Base-by-base conservation (phyloP, 2,888 invertebrate species). In the Monopis laevigella region DNA sequence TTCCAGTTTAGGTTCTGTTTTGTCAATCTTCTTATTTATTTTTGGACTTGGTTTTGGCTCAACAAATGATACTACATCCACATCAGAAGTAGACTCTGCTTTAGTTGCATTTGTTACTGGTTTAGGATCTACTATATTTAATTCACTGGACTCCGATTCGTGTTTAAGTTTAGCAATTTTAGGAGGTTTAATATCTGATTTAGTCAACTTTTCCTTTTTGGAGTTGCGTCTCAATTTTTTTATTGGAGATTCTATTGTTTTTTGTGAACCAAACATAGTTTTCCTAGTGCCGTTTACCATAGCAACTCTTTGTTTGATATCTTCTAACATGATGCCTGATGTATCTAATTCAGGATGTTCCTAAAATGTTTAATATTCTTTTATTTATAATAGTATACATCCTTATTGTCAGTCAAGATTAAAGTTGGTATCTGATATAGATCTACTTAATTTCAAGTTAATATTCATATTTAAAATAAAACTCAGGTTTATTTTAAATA, bases 311-410 rank as follows among this genome's bases (percentile, higher is more conserved):
- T 75, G 73, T 44, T 75, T 75, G 44, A 80, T 68, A 24, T 78
- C 78, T 28, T 89, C 85, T 40, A 94, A 65, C 6, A 88, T 87
- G 50, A 94, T 88, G 38, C 89, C 90, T 51, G 86, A 84, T 10
- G 89, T 90, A 54, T 89, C 88, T 40, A 92, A 77, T 62, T 92
- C 92, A 12, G 89, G 88, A 59, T 90, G 87, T 53, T 84, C 83
- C 86, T 89, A 56, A 6, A 75, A 77, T 26, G 17, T 28, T 21
- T 21, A 21, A 7, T 21, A 7, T 7, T 21, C 5, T 5, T 21
- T 21, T 8, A 21, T 7, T 7, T 21, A 21, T 21, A 5, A 21
- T 21, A 7, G 8, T 21, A 21, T 21, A 21, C n/a, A n/a, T n/a
- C n/a, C n/a, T n/a, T n/a, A n/a, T n/a, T n/a, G n/a, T n/a, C n/a